Base-by-base conservation (phyloP, 2,113 vertebrate genomes). In the Poeciliopsis prolifica region DNA sequence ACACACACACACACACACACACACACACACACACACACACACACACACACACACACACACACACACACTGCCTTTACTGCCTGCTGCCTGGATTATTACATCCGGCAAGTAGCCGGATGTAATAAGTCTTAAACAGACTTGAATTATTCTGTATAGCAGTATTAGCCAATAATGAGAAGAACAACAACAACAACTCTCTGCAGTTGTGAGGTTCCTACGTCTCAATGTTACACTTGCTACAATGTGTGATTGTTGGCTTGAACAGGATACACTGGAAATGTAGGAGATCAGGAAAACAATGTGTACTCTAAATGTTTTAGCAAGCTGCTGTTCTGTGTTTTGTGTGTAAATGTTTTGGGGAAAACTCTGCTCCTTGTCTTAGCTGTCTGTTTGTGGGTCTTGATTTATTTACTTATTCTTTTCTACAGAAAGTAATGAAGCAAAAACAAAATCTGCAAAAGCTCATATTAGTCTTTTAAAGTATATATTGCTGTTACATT, bases 221-320 rank as follows among this genome's bases (percentile, higher is more conserved):
- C 35, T 22, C 62, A 35, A 42, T 74, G 33, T 72, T 28, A 63
- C 22, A 11, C 35, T 37, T 37, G 35, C 35, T 11, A 37, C 35
- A 63, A 31, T 74, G 66, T 72, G 69, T 71, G 51, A 40, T 58
- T 37, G 6, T 65, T 63, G 65, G 40, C 48, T 54, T 70, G 64
- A 61, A 28, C 54, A 68, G 60, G 51, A 48, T 30, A n/a, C 58
- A 60, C 63, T 8, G 2, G 63, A 54, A 62, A 28, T 70, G 3
- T 13, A 13, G 14, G 26, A 29, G 58, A n/a, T 4, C 12, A 26
- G 60, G 29, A 73, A 60, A 42, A 11, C 35, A 64, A 31, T 24
- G 30, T 77, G 66, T 75, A 77, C 68, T 84, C 77, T 69, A 19
- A 76, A 68, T 82, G 80, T 84, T 60, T 82, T 10, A 66, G 51